Evolutionary conservation across 2,113 vertebrate species (phyloP), one percentile per base, ranked within the genome.

Genomic region (Oriolus oriolus): DNA sequence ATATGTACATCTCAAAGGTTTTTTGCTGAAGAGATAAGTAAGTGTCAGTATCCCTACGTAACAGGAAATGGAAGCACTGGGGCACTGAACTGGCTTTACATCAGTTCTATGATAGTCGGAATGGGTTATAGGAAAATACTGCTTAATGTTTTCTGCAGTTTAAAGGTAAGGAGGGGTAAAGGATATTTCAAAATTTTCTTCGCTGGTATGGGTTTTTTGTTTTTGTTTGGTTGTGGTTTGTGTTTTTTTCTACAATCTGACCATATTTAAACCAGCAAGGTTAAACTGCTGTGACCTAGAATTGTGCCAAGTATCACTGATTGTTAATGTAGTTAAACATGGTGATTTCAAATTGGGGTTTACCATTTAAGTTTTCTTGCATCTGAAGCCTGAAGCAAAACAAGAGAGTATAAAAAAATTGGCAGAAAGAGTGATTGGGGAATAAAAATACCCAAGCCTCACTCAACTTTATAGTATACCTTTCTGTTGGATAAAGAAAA

Each of bases 401-500:
- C 30, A 80, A 77, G 47, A 59, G 24, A 75, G 17, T 44, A n/a
- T 30, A 35, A 86, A 85, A 78, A 84, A 75, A 27, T 24, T 90
- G 90, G 63, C 70, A 89, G 76, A 80, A 93, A 54, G 35, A 63
- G 13, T 8, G 63, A 52, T 54, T 74, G 63, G 75, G 90, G 87
- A 95, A 93, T 95, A 90, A 85, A 96, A 96, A 77, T 80, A 96
- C 71, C 70, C 82, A 83, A 59, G 13, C 39, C 33, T 77, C 54
- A 59, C 71, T 96, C 68, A 90, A 31, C 68, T 95, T 89, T 41
- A 50, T 61, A n/a, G 63, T 84, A 52, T 91, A 93, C 63, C 85
- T 96, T 96, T 93, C 87, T 93, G 59, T 85, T 93, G 82, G 59
- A 80, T 93, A 76, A 92, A 76, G 90, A 73, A 94, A 91, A 63